Evolutionary conservation across 2,113 vertebrate genomes (phyloP), one percentile per base, ranked within the genome.

Genomic region (Aix galericulata): DNA sequence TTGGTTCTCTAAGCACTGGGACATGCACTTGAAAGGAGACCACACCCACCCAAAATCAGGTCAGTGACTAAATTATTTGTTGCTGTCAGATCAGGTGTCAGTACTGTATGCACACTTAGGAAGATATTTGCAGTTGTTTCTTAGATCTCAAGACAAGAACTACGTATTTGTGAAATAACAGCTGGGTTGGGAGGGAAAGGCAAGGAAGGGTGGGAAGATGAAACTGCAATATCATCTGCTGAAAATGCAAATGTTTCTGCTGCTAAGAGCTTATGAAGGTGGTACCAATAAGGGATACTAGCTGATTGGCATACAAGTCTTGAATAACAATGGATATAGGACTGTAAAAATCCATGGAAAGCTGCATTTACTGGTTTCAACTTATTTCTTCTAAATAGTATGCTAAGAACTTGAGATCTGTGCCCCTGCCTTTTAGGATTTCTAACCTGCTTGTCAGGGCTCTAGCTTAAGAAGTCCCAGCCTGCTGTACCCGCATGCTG

Each of bases 231-330:
- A 23, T 17, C 20, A 17, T 40, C 34, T 12, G 13, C 21, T 36
- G 27, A 46, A 48, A 44, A 52, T 8, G 17, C 17, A 8, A 36
- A 15, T 68, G 17, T 46, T 36, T 78, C 81, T 73, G 32, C 44
- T 66, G 3, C 16, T 11, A 22, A 31, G 48, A 29, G 6, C 25
- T 82, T 23, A 32, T 25, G 46, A 44, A 23, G 3, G 14, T 21
- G 42, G 17, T 56, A 67, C 20, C 59, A 52, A 23, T 22, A 16
- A 62, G 25, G 32, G 40, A 27, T 6, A 7, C 34, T 9, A 50
- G n/a, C 17, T 1, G 0, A 14, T 17, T 32, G 31, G 22, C 4
- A 18, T 18, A 7, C 5, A 4, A 27, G 18, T n/a, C 75, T 52
- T 27, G 4, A 42, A 23, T 29, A 67, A 31, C 32, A 2, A 1